Conservation (phyloP, 1,140 invertebrate species). For the Apis cerana region DNA sequence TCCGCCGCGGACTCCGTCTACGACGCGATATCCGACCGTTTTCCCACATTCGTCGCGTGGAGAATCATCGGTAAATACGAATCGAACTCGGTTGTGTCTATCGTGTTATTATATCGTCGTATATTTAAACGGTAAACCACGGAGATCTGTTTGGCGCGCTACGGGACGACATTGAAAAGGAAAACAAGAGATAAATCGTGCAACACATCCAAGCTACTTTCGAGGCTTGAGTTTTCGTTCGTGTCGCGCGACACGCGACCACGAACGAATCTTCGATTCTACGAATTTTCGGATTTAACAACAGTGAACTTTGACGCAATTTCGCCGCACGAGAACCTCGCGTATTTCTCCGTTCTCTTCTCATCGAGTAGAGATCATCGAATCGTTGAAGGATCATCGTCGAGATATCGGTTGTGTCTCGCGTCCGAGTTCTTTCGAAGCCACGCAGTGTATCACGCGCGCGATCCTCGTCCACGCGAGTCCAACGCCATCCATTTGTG, state of each 20-base stretch:
- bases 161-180: neutral
- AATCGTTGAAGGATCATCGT: neutral
- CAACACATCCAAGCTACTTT: neutral
- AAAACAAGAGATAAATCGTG: neutral
- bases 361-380: neutral
- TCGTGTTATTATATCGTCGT: neutral
- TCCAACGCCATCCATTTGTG: neutral
- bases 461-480: constrained; percentile 1
- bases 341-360: neutral
- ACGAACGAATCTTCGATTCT: neutral
- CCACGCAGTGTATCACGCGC: neutral
- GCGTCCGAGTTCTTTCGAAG: neutral
- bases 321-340: neutral
- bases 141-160: neutral
- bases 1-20: constrained; percentile 26
- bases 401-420: neutral
- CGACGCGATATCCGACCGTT: constrained; percentile 7
- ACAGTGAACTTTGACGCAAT: neutral
- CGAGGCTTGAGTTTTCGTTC: constrained; percentile 9
- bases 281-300: neutral
- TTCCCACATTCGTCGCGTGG: neutral
- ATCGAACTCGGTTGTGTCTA: constrained; percentile 4
- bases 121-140: constrained; percentile 21
- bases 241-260: neutral
- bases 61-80: neutral